Percentiles rank a stretch among this genome's conserved stretches.
These are phyloP conservation scores for Rhamnusium bicolor DNA, from an alignment of 2,888 invertebrate genomes.

Conservation along the genomic window DNA sequence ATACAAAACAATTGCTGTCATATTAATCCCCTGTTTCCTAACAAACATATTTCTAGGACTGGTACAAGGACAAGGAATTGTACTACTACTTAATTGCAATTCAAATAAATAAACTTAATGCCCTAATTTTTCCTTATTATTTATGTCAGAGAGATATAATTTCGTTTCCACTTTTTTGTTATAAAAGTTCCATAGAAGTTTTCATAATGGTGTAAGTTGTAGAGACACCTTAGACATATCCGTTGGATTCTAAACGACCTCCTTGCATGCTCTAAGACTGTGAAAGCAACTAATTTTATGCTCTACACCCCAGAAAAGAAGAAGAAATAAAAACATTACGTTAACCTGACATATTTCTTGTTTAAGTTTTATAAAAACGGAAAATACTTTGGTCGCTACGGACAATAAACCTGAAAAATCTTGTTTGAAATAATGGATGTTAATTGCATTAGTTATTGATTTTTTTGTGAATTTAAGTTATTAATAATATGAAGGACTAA, in stretches of 20 bases:
- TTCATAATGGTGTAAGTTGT: slow-evolving; percentile 62
- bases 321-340: slow-evolving; percentile 56
- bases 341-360: slow-evolving; percentile 53
- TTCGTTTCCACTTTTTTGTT: slow-evolving; percentile 45
- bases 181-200: slow-evolving; percentile 52
- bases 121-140: slow-evolving; percentile 44
- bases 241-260: slow-evolving; percentile 62
- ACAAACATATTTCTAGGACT: not conserved
- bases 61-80: not conserved
- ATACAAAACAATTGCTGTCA: not conserved
- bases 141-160: slow-evolving; percentile 47
- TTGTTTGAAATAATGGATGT: no score
- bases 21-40: not conserved
- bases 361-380: slow-evolving; percentile 50
- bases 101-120: slow-evolving; percentile 48
- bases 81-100: slow-evolving; percentile 28
- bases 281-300: slow-evolving; percentile 64
- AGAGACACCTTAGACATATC: slow-evolving; percentile 64
- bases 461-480: no score
- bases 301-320: slow-evolving; percentile 57
- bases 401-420: slow-evolving; percentile 23
- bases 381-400: slow-evolving; percentile 6
- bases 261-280: slow-evolving; percentile 60
- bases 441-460: no score
- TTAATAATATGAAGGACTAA: no score